Base-by-base conservation (phyloP, 2,113 vertebrate genomes). In the Emydura subglobosa region DNA sequence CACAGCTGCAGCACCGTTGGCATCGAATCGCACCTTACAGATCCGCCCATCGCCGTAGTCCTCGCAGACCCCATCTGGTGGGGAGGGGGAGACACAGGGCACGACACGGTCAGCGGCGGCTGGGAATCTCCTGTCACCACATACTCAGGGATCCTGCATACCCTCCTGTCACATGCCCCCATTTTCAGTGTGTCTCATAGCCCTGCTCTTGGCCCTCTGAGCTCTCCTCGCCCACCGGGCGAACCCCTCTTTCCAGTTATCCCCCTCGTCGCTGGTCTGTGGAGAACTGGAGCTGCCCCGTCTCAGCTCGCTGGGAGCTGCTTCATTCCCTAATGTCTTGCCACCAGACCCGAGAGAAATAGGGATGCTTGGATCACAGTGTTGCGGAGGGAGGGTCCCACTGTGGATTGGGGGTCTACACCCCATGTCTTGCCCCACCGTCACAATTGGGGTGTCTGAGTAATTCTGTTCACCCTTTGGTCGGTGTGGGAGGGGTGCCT, bases 11-110 rank as follows among this genome's bases (percentile, higher is more conserved):
- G 98, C 97, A 2, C 98, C 98, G 0, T 99, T 99, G 0, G 98
- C 97, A 87, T 98, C 98, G 68, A 99, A 99, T 72, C 98, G 97
- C 81, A 98, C 98, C 96, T 98, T 98, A 96, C 98, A 98, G 93
- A 99, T 96, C 65, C 98, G 97, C 78, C 98, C 96, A 9, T 98
- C 98, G 0, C 97, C 96, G 14, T 98, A 98, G 84, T 98, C 98
- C 27, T 98, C 98, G 44, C 98, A 98, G 80, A 55, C 95, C 22
- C 97, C 98, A 93, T 98, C 98, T 99, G 93, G 91, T 91, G 93
- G 91, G 92, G 95, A 93, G 92, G 92, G 93, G 44, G 22, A 94
- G 93, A 92, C 96, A 79, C 95, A 97, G 76, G 90, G 86, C 95
- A 92, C 27, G n/a, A 53, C 89, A 89, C 27, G 44, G 83, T 82